Percentiles rank a stretch among this genome's conserved stretches.
phyloP scores from a whole-genome alignment of 2,888 invertebrate genomes.

The Mimumesa dahlbomi region DNA sequence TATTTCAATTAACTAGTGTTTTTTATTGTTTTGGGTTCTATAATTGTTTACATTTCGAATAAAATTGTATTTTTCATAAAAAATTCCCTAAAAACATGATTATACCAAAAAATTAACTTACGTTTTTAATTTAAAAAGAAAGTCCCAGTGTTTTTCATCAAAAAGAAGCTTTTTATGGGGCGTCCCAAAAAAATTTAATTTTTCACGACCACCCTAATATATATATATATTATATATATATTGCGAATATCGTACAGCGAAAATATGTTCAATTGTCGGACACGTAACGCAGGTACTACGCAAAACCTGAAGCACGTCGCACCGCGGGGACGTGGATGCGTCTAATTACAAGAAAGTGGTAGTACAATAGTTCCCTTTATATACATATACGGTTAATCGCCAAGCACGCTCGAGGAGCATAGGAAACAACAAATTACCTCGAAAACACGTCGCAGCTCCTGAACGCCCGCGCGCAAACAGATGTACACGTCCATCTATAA shows the following conservation, averaged over 20 bases:
- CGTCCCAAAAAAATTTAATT: no score
- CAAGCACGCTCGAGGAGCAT: slow-evolving; percentile 44
- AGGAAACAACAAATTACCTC: slow-evolving; percentile 47
- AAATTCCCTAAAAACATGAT: no score
- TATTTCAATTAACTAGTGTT: no score
- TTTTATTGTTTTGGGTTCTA: no score
- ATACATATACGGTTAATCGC: slow-evolving; percentile 46
- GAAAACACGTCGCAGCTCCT: slow-evolving; percentile 45
- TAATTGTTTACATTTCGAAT: no score
- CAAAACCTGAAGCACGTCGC: slow-evolving; percentile 51
- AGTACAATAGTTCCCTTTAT: slow-evolving; percentile 40
- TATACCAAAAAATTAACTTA: no score
- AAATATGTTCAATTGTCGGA: slow-evolving; percentile 2
- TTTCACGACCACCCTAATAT: no score
- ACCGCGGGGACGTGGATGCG: slow-evolving; percentile 12
- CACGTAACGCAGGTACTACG: slow-evolving; percentile 1
- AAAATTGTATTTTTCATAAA: no score
- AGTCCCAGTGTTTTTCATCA: no score
- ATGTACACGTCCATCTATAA: background rate
- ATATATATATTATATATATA: slow-evolving; percentile 19
- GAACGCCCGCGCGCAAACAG: slow-evolving; percentile 8
- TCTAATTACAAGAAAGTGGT: slow-evolving; percentile 39
- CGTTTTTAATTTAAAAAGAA: no score
- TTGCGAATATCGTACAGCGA: slow-evolving; percentile 5
- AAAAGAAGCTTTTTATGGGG: no score